These are phyloP conservation scores for Apeltes quadracus DNA, from an alignment of 2,113 vertebrate genomes.

Conservation along the genomic window DNA sequence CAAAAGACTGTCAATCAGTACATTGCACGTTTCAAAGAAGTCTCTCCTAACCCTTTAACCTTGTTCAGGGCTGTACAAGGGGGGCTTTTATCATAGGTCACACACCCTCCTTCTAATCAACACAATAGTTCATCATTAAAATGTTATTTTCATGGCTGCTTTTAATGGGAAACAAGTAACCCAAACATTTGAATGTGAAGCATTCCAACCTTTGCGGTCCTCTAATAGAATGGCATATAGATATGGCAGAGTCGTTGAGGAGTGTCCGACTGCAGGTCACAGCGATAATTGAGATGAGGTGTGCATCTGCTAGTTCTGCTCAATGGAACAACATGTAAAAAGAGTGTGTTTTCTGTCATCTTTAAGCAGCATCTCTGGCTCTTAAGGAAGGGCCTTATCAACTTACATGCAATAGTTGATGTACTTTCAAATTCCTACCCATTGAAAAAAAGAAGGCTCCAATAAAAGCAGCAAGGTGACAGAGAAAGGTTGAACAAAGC, in stretches of 20 bases:
- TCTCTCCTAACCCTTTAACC: constrained; percentile 7
- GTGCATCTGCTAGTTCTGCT: constrained; percentile 24
- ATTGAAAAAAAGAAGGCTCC: constrained; percentile 29
- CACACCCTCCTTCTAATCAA: constrained; percentile 1
- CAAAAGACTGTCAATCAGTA: too few relatives aligned
- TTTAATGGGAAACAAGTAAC: neutral
- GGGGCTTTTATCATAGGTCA: neutral
- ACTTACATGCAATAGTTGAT: constrained; percentile 54
- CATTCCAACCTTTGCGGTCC: neutral
- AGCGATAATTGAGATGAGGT: constrained; percentile 12
- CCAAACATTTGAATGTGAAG: constrained; percentile 10
- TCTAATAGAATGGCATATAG: constrained; percentile 9
- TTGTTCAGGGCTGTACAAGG: neutral
- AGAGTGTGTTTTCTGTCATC: constrained; percentile 38
- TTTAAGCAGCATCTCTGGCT: constrained; percentile 40
- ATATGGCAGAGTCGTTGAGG: constrained; percentile 20
- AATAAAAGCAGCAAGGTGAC: constrained; percentile 70
- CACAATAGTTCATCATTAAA: constrained; percentile 20
- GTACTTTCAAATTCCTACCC: constrained; percentile 63
- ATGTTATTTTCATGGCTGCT: constrained; percentile 13
- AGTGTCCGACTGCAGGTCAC: constrained; percentile 12
- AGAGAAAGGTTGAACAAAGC: constrained; percentile 66
- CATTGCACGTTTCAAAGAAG: too few relatives aligned
- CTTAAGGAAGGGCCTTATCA: constrained; percentile 67
- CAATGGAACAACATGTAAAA: constrained; percentile 35